A percentile compares a stretch with the other conserved stretches of the same genome.
phyloP scores from a whole-genome alignment of 2,888 invertebrate species.

The Drosophila koepferae region DNA sequence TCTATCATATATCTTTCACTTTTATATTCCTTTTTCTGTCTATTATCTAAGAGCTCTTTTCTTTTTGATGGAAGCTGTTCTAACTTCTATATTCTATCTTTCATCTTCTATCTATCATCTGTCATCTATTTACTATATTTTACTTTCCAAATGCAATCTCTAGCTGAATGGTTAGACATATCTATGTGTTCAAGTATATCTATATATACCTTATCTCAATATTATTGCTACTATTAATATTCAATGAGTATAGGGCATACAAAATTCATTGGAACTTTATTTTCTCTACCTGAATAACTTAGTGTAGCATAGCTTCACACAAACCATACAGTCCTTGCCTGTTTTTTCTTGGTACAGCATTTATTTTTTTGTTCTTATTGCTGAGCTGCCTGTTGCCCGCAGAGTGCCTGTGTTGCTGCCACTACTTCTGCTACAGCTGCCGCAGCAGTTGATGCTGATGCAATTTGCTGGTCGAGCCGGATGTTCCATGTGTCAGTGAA shows the following conservation, averaged over 20 bases:
- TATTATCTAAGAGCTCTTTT: not conserved
- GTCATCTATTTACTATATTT: not conserved
- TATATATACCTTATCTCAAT: not conserved
- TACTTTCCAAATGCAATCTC: not conserved
- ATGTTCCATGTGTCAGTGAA: constrained; percentile 77
- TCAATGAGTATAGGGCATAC: not conserved
- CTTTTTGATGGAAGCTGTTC: too few relatives aligned
- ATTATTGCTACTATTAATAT: not conserved
- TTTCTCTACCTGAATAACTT: constrained; percentile 5
- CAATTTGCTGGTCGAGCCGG: constrained; percentile 74
- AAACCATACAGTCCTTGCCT: not conserved
- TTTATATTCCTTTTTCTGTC: not conserved
- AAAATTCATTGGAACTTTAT: not conserved
- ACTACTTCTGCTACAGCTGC: constrained; percentile 32
- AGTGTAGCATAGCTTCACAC: not conserved
- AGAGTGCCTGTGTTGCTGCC: constrained; percentile 9
- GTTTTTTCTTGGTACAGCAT: constrained; percentile 8
- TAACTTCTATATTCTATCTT: not conserved
- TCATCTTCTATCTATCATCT: not conserved
- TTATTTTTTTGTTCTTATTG: constrained; percentile 20
- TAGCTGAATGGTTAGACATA: not conserved
- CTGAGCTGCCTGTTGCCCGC: constrained; percentile 37
- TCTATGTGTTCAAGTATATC: not conserved
- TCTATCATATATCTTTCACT: too few relatives aligned
- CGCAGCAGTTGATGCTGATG: constrained; percentile 47